phyloP scores from a whole-genome alignment of 2,113 vertebrate genomes.

The Picathartes gymnocephalus region DNA sequence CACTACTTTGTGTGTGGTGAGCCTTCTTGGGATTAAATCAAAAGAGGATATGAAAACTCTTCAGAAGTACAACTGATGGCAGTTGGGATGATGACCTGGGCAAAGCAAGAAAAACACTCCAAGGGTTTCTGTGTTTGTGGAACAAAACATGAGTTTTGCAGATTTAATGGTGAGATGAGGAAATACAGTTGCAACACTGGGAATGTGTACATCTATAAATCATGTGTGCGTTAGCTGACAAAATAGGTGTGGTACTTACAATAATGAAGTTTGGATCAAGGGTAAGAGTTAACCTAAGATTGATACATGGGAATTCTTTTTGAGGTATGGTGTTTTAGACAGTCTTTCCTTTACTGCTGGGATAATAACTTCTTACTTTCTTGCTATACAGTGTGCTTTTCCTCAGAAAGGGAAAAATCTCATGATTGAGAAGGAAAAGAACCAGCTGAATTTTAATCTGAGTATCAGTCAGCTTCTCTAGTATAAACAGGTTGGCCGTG shows the following conservation, averaged over 20 bases:
- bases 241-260: neutral
- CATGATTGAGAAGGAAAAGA: neutral
- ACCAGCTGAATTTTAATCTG: neutral
- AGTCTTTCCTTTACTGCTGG: neutral
- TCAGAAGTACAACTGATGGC: neutral
- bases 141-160: neutral
- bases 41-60: neutral
- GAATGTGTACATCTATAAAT: neutral
- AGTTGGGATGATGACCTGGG: neutral
- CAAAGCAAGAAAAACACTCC: neutral
- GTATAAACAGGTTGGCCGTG: neutral
- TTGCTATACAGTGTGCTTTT: neutral
- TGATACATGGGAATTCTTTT: neutral
- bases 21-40: neutral
- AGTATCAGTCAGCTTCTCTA: neutral
- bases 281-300: neutral
- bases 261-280: neutral
- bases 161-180: neutral
- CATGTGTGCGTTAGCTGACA: fast-evolving
- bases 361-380: neutral
- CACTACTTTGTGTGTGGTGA: neutral
- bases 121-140: neutral
- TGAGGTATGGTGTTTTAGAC: neutral
- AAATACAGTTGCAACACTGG: neutral
- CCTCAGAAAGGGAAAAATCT: neutral